phyloP scores from a whole-genome alignment of 2,797 vertebrate species.

The Myiothlypis chrysogaster region DNA sequence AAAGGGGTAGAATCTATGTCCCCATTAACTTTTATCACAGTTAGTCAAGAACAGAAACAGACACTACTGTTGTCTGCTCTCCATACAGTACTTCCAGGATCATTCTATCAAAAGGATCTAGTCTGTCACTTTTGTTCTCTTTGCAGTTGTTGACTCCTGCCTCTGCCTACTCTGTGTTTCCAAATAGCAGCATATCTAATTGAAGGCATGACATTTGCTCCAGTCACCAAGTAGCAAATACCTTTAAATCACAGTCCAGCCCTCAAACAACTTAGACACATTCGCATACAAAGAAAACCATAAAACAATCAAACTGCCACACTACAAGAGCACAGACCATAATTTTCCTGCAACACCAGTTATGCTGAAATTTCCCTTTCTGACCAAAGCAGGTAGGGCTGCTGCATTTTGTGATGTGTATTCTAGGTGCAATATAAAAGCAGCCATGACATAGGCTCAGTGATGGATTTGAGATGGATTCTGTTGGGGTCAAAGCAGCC shows the following conservation, averaged over 20 bases:
- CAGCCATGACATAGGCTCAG: background rate
- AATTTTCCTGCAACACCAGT: background rate
- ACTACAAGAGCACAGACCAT: background rate
- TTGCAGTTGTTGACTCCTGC: accelerated
- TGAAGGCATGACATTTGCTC: background rate
- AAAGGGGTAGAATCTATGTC: background rate
- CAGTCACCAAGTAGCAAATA: background rate
- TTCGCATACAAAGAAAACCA: background rate
- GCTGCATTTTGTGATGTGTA: background rate
- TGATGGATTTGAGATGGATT: background rate
- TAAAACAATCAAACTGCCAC: background rate
- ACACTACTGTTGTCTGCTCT: background rate
- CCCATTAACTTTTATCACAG: background rate
- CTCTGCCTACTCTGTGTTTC: background rate
- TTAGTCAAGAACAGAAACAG: background rate
- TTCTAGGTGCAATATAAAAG: background rate
- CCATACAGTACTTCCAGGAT: background rate
- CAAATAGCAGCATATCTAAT: background rate
- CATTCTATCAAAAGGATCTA: background rate
- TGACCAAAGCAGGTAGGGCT: background rate
- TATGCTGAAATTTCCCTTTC: background rate
- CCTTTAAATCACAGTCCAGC: background rate
- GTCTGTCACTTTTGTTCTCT: background rate
- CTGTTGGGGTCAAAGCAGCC: background rate
- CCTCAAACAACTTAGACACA: background rate